Evolutionary conservation across 2,888 invertebrate species (phyloP), one percentile per base, ranked within the genome.

Genomic region (Lottia scabra): DNA sequence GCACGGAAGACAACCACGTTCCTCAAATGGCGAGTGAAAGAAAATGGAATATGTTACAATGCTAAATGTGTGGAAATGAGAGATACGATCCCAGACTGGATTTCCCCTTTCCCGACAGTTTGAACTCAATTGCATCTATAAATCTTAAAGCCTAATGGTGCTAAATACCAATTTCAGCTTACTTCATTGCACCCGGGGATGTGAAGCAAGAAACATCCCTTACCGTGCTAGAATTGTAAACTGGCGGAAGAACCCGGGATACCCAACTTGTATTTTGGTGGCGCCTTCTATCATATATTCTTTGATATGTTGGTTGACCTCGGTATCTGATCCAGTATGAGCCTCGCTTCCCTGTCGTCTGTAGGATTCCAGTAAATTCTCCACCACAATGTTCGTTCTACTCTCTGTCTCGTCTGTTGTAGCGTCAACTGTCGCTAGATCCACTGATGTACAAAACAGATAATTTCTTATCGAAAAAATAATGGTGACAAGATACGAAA

Each of bases 341-440:
- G 1, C 10, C 38, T 38, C 38, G 3, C 8, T 26, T n/a, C 19
- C 45, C 27, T 67, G 30, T 15, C 38, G 48, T n/a, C 27, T n/a
- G 48, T 46, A 67, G 19, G 70, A 67, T 15, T 97, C 96, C 0
- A 97, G 96, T 19, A 98, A 90, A 0, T 95, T 95, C 3, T 95
- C 94, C 80, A 98, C 97, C 90, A 97, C 97, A 82, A 95, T 95
- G 87, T 96, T 96, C 0, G 97, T 98, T 87, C 97, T 96, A 63
- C 96, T 91, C 86, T 98, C 98, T 30, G 97, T 92, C 87, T 98
- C 97, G 16, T 97, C 92, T 0, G 97, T 96, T 66, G 94, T 91
- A 16, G 94, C 91, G 87, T 95, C 94, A 8, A 95, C 93, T 0
- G 95, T 94, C 2, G 94, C 93, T 65, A 95, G 88, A 80, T 94